Evolutionary conservation across 1,140 invertebrate genomes (phyloP), one percentile per base, ranked within the genome.

Genomic region (Camponotus pennsylvanicus): DNA sequence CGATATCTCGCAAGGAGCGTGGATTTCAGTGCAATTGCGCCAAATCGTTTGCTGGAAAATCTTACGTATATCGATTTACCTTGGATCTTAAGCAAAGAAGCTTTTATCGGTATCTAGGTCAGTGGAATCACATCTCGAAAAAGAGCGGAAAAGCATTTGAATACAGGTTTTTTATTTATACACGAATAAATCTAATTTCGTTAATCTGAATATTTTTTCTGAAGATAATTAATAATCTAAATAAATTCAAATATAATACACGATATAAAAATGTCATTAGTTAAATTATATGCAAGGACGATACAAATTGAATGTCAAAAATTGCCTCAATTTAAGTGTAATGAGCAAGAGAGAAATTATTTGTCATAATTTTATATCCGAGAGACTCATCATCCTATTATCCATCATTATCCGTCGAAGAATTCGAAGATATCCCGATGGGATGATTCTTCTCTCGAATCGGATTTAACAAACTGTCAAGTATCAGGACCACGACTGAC

Each of bases 11-110:
- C 71, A 79, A 32, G 70, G 7, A 79, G 27, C n/a, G 18, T 21
- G 88, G 87, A 89, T 89, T 80, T 71, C 40, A 32, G n/a, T 57
- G 84, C 86, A 83, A 86, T 86, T 86, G 84, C 87, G 66, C 34
- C 27, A 63, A 89, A 78, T 89, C 78, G 84, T 76, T 32, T 32
- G 66, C 80, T 69, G 61, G 45, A 85, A 87, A 73, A 89, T 89
- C 78, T 80, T 80, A 57, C n/a, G 8, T 63, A 49, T 61, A 83
- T 73, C 83, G 77, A 70, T 32, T 37, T 42, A 1, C 27, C 21
- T 5, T 37, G n/a, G 55, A 73, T 40, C 52, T 45, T 61, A 40
- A 52, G 27, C 27, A n/a, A 67, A 73, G 52, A 6, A 69, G 63
- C 11, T 52, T 37, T 75, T 13, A 27, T 27, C 18, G 64, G 57